These are phyloP conservation scores for Sorex araneus DNA, from an alignment of 2,113 vertebrate species.

Conservation along the genomic window DNA sequence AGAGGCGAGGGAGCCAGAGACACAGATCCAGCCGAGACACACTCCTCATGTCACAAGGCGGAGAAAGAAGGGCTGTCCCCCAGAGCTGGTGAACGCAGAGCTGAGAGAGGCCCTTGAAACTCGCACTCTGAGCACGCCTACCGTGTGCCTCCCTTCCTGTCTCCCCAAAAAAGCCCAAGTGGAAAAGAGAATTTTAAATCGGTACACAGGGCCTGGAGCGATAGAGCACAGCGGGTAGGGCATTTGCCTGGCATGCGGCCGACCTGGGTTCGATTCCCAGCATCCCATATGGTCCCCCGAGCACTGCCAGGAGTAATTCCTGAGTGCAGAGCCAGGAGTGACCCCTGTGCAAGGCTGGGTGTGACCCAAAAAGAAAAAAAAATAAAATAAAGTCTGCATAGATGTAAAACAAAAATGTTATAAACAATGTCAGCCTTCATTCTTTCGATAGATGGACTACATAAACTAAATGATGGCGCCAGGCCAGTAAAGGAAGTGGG, in stretches of 20 bases:
- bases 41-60: background rate
- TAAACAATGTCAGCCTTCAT: conserved; percentile 38
- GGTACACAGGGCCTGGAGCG: no score
- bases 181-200: background rate
- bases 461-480: conserved; percentile 40
- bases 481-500: background rate
- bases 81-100: background rate
- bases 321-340: no score
- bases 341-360: no score
- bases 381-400: background rate
- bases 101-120: background rate
- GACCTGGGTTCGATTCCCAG: no score
- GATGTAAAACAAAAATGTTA: conserved; percentile 26
- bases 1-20: background rate
- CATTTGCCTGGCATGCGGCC: no score
- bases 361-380: no score
- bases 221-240: no score
- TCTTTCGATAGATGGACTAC: conserved; percentile 47
- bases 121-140: background rate
- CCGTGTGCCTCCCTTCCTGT: background rate
- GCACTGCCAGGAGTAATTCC: no score
- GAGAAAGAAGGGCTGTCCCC: background rate
- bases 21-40: background rate
- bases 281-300: no score
- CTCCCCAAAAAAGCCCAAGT: background rate